These are phyloP conservation scores for Neria commutata DNA, from an alignment of 2,888 invertebrate genomes.

Conservation along the genomic window DNA sequence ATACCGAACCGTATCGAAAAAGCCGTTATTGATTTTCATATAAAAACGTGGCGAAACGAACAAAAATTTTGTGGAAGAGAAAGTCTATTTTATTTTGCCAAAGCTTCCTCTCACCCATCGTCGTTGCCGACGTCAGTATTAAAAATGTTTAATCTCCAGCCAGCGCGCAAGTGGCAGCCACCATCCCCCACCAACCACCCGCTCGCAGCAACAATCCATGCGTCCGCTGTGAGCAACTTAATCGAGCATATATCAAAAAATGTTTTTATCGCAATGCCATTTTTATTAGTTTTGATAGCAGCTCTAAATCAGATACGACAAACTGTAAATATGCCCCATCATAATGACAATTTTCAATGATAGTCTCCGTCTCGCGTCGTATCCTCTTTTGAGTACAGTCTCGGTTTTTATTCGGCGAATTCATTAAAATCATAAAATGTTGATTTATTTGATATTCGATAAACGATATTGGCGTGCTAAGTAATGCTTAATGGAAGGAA, in stretches of 20 bases:
- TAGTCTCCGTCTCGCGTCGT: conserved; percentile 1
- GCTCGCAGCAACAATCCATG: conserved; percentile 9
- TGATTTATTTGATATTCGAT: no score
- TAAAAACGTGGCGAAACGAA: conserved; percentile 34
- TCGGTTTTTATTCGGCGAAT: not conserved
- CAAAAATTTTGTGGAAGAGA: not conserved
- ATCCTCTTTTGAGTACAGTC: not conserved
- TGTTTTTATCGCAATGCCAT: conserved; percentile 46
- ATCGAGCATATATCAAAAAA: conserved; percentile 50
- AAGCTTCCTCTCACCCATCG: conserved; percentile 21
- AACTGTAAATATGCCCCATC: conserved; percentile 11
- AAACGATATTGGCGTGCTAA: no score
- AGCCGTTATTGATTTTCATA: conserved; percentile 54
- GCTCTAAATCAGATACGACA: conserved; percentile 8
- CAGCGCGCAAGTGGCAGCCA: conserved; percentile 9
- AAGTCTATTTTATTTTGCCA: not conserved
- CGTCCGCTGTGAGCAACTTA: conserved; percentile 36
- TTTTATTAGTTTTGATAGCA: conserved; percentile 30
- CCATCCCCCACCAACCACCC: not conserved
- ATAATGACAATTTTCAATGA: conserved; percentile 22
- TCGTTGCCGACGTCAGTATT: conserved; percentile 37
- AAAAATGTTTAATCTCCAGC: conserved; percentile 53
- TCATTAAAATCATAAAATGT: not conserved
- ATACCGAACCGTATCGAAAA: conserved; percentile 8
- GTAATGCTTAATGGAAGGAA: no score